Base-by-base conservation (phyloP, 2,797 vertebrate species). In the Sylvia borin region DNA sequence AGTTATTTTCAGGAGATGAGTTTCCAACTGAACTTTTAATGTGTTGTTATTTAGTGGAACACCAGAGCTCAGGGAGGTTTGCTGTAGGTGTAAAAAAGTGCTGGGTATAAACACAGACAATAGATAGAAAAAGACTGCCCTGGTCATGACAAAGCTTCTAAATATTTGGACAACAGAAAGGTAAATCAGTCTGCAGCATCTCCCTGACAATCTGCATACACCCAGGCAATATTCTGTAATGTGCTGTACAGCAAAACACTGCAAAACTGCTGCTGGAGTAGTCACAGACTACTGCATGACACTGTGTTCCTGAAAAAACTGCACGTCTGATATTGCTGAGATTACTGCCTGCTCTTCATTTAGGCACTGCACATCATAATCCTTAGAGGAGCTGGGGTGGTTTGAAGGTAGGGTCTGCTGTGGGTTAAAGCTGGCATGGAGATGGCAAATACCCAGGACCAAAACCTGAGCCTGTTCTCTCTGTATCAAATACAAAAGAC, bases 11-110 rank as follows among this genome's bases (percentile, higher is more conserved):
- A 89, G 73, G 81, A 87, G 53, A 80, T 73, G 67, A 67, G 40
- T 94, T 95, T 85, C 71, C 71, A 91, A 70, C 94, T 95, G 95
- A 82, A 71, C n/a, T 86, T 95, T 92, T 89, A 92, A 92, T 84
- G 32, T 78, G 27, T 42, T 81, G 15, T 88, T 92, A 78, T 79
- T 93, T 90, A 83, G 43, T 55, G 54, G 29, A 77, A 74, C 54
- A 67, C 55, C 65, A 81, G 54, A 77, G 65, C 64, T 96, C 12
- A 5, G 68, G 67, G 65, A 45, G 51, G 13, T 74, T 93, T 86
- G 9, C 34, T 83, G 32, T 66, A 70, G 7, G 1, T 71, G 32
- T 65, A 76, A 85, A 62, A 85, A 89, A 85, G 64, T 54, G 14
- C 45, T 77, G 85, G 43, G 73, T 82, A 70, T 92, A 96, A 95